Evolutionary conservation across 1,140 invertebrate species (phyloP), one percentile per base, ranked within the genome.

Genomic region (Neotoxoptera formosana): DNA sequence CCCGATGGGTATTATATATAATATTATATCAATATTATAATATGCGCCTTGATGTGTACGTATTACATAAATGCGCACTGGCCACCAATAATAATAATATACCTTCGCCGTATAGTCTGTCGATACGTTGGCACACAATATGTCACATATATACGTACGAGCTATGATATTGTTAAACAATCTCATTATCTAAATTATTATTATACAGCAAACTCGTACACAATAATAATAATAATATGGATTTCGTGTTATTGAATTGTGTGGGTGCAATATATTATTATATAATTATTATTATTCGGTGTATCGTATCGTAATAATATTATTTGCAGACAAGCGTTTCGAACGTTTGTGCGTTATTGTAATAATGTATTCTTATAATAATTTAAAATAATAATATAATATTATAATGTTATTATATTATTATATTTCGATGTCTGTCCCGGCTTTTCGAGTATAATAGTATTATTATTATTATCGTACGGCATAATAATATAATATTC

Each of bases 321-420:
- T 76, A 76, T 76, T 76, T 76, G 60, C 60, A 17, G n/a, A 76
- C 60, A n/a, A 76, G 14, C 60, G 17, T 76, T 76, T n/a, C 30
- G 30, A 23, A 76, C n/a, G 14, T 76, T 76, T n/a, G 14, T 34
- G n/a, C 30, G n/a, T 67, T n/a, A 67, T 67, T 11, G 30, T 76
- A 76, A 76, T 76, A 76, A 76, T 76, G n/a, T 34, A n/a, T 76
- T 76, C n/a, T 67, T 67, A n/a, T 67, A 67, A 67, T 67, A 67
- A 67, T 67, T 67, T n/a, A n/a, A n/a, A n/a, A 4, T 67, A 67
- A n/a, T 67, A 67, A 41, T 41, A 41, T 41, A 41, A 41, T 41
- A 2, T n/a, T n/a, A n/a, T n/a, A n/a, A n/a, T 67, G 60, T n/a
- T n/a, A n/a, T n/a, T 67, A 76, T 17, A n/a, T n/a, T n/a, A n/a